These are phyloP conservation scores for Sitta carolinensis DNA, from an alignment of 2,797 vertebrate genomes.

Conservation along the genomic window DNA sequence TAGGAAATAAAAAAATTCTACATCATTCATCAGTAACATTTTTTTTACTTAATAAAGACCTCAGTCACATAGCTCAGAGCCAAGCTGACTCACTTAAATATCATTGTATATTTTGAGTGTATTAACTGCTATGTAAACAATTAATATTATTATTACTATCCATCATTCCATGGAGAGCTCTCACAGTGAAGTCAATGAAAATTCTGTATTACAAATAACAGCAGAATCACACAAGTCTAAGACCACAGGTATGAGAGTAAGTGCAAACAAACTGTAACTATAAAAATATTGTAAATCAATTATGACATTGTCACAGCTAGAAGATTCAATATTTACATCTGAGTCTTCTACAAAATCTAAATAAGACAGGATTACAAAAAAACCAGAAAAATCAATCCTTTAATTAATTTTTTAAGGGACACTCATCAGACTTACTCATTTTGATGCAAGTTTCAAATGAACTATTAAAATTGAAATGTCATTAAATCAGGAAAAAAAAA, in stretches of 20 bases:
- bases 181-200: neutral
- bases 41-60: neutral
- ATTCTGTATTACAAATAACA: neutral
- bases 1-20: neutral
- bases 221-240: neutral
- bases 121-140: neutral
- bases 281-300: neutral
- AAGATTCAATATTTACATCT: neutral
- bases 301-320: neutral
- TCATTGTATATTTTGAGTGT: neutral
- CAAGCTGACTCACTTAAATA: neutral
- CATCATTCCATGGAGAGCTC: neutral
- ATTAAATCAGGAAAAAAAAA: neutral
- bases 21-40: neutral
- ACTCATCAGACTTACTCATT: neutral
- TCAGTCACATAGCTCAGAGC: neutral
- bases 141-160: neutral
- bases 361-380: neutral
- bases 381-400: neutral
- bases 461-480: neutral
- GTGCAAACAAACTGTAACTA: neutral
- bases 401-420: neutral
- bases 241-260: neutral
- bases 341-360: neutral
- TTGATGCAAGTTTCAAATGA: neutral